These are phyloP conservation scores for Euplexia lucipara DNA, from an alignment of 2,888 invertebrate genomes.

Conservation along the genomic window DNA sequence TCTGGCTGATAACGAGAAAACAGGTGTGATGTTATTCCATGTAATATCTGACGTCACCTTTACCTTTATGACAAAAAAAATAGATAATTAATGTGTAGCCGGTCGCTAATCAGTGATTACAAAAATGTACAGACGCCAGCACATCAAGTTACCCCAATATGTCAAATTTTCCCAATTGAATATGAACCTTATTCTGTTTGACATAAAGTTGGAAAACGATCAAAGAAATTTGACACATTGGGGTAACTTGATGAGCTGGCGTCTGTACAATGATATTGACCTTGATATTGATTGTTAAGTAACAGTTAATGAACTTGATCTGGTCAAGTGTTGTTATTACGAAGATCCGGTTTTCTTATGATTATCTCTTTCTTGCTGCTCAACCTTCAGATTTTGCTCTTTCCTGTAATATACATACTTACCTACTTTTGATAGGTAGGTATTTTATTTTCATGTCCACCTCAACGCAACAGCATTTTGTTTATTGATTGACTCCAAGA, in stretches of 20 bases:
- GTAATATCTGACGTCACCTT: background rate
- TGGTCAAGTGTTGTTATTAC: conserved; percentile 33
- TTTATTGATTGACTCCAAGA: background rate
- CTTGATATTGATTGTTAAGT: conserved; percentile 55
- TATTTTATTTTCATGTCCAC: too few species aligned
- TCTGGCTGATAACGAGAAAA: background rate
- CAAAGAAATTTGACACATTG: too few species aligned
- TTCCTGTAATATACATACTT: background rate
- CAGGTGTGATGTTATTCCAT: conserved; percentile 1
- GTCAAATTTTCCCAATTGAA: too few species aligned
- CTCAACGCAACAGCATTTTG: background rate
- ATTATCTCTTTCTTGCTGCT: conserved; percentile 10
- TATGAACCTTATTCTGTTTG: too few species aligned
- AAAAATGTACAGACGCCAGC: too few species aligned
- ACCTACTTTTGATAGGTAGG: too few species aligned
- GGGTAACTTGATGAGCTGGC: too few species aligned
- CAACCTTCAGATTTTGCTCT: background rate
- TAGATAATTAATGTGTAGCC: background rate
- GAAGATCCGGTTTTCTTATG: conserved; percentile 37
- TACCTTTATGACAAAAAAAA: background rate
- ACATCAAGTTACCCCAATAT: too few species aligned
- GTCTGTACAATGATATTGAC: conserved; percentile 14
- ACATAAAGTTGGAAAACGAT: too few species aligned
- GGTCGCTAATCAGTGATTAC: conserved; percentile 8
- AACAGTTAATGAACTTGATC: conserved; percentile 54